Conservation (phyloP, 2,888 invertebrate species). For the Scaptomyza cyrtandrae region DNA sequence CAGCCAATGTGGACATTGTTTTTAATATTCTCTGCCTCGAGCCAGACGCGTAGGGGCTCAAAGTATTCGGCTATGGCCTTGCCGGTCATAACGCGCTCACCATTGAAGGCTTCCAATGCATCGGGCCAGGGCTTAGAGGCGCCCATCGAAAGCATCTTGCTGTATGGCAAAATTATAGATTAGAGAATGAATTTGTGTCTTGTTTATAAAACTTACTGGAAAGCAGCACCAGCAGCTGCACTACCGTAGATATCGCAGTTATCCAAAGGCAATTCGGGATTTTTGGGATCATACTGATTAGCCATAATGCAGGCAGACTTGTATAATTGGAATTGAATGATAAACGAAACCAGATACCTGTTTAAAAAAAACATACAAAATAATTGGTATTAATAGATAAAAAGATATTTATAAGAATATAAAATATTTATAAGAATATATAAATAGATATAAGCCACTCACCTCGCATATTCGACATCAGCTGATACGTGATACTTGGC, state of each 20-base stretch:
- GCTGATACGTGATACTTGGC: slow-evolving; percentile 91
- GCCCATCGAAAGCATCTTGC: slow-evolving; percentile 90
- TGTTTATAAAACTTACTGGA: slow-evolving; percentile 85
- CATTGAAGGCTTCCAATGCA: slow-evolving; percentile 92
- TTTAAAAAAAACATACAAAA: neutral
- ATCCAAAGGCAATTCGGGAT: slow-evolving; percentile 89
- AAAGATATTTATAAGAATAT: neutral
- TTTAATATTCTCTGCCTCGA: slow-evolving; percentile 89
- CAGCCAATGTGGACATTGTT: slow-evolving; percentile 88
- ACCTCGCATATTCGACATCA: slow-evolving; percentile 89
- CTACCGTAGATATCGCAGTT: slow-evolving; percentile 94
- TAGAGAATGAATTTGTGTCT: neutral
- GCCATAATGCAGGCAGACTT: slow-evolving; percentile 90
- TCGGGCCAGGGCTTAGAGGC: slow-evolving; percentile 93
- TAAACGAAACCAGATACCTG: slow-evolving; percentile 91
- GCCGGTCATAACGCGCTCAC: slow-evolving; percentile 90
- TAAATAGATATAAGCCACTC: neutral
- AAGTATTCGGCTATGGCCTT: slow-evolving; percentile 92
- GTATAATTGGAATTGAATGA: slow-evolving; percentile 92
- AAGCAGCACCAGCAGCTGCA: slow-evolving; percentile 90
- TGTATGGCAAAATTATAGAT: slow-evolving; percentile 67
- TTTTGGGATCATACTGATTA: slow-evolving; percentile 90
- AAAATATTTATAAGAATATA: too few relatives aligned
- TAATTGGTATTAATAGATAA: too few relatives aligned
- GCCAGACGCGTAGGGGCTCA: slow-evolving; percentile 90